Evolutionary conservation across 2,797 vertebrate species (phyloP).

Genomic region (Bovichtus variegatus): DNA sequence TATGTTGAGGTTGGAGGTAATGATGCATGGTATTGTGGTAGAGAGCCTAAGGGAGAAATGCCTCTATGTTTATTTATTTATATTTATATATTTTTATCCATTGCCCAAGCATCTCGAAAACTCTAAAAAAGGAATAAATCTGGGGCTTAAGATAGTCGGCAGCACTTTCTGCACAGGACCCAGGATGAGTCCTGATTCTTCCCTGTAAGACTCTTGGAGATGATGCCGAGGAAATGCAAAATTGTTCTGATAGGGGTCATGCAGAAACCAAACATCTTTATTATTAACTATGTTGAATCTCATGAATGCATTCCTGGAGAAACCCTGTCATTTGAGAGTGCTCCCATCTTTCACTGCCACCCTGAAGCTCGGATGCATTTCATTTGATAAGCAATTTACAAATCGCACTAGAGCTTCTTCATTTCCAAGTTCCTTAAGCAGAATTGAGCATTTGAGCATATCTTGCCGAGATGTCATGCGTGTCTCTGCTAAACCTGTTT

Average conservation of each 20-base stretch:
- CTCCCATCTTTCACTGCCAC: neutral
- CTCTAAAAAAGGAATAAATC: neutral
- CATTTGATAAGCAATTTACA: neutral
- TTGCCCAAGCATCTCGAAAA: neutral
- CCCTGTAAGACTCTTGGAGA: neutral
- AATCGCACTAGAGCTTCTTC: neutral
- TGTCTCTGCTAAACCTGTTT: neutral
- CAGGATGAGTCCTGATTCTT: neutral
- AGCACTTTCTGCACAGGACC: neutral
- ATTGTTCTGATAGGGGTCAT: constrained; percentile 8
- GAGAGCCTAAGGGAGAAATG: neutral
- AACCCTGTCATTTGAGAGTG: neutral
- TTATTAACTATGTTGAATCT: neutral
- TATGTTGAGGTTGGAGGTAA: constrained; percentile 3
- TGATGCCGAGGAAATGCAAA: neutral
- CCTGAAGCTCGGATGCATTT: neutral
- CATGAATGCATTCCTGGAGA: neutral
- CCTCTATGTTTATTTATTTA: neutral
- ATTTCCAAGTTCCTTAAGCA: neutral
- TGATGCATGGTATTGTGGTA: neutral
- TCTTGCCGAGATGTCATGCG: neutral
- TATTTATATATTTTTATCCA: neutral
- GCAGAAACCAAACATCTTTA: neutral
- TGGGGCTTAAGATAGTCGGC: neutral
- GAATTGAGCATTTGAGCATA: neutral